Evolutionary conservation across 1,140 invertebrate genomes (phyloP).

Genomic region (Macrotrachela quadricornifera): DNA sequence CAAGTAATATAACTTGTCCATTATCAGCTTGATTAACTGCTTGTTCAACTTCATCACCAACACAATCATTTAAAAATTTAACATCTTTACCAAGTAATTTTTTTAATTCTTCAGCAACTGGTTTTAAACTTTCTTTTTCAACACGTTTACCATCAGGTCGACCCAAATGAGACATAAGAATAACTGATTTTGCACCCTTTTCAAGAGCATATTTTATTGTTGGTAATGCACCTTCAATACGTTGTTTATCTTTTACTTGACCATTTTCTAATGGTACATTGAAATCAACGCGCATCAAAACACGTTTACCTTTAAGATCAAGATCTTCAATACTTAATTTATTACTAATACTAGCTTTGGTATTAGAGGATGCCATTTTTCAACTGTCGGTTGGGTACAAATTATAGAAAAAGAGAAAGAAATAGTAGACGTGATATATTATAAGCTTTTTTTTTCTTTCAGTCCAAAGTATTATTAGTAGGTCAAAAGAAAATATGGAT

Average conservation of each 20-base stretch:
- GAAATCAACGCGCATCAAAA: slow-evolving; percentile 68
- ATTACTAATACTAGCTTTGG: slow-evolving; percentile 35
- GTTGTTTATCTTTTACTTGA: background rate
- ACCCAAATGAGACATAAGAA: background rate
- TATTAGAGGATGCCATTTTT: no score
- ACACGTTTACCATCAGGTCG: background rate
- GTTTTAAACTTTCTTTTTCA: background rate
- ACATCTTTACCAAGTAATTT: background rate
- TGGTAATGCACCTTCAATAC: background rate
- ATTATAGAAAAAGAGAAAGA: no score
- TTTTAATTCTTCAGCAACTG: background rate
- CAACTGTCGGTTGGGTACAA: no score
- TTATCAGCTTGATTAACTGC: background rate
- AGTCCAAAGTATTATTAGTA: no score
- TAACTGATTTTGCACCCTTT: background rate
- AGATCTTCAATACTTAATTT: slow-evolving; percentile 36
- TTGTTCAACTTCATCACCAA: background rate
- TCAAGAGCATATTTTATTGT: background rate
- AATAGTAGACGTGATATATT: no score
- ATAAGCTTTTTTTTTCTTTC: no score
- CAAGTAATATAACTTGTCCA: background rate
- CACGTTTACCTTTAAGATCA: slow-evolving; percentile 32
- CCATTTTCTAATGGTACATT: slow-evolving; percentile 76
- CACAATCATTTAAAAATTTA: background rate
- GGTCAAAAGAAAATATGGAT: no score